Evolutionary conservation across 2,797 vertebrate genomes (phyloP).

Genomic region (Tragopan temminckii): DNA sequence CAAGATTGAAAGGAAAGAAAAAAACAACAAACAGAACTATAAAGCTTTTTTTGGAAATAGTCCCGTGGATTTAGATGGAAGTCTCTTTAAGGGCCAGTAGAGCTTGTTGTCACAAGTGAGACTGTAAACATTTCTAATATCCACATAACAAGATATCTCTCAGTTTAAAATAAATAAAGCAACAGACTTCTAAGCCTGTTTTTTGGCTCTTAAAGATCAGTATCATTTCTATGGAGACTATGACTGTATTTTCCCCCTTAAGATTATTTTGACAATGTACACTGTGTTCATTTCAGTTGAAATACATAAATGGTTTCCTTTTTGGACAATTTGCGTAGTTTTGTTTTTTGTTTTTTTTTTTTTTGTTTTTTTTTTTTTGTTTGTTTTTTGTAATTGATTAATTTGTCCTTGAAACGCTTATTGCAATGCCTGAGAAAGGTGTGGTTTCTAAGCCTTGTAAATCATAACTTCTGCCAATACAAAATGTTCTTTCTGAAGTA

Average conservation of each 20-base stretch:
- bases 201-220: neutral
- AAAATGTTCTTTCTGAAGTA: conserved; percentile 11
- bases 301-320: neutral
- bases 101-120: neutral
- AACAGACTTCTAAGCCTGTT: neutral
- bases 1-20: neutral
- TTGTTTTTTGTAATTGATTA: neutral
- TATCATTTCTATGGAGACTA: conserved; percentile 23
- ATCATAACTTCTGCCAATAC: neutral
- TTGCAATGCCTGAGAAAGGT: neutral
- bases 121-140: neutral
- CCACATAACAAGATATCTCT: neutral
- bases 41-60: neutral
- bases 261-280: neutral
- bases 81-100: neutral
- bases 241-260: neutral
- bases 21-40: neutral
- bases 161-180: neutral
- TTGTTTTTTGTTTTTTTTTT: neutral
- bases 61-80: neutral
- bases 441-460: conserved; percentile 5
- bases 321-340: neutral
- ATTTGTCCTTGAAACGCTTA: conserved; percentile 5
- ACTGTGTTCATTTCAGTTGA: neutral
- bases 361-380: neutral